A percentile compares a stretch with the other conserved stretches of the same genome.
Evolutionary conservation across 2,888 invertebrate genomes (phyloP).

Genomic region (Chalcosyrphus nemorum): DNA sequence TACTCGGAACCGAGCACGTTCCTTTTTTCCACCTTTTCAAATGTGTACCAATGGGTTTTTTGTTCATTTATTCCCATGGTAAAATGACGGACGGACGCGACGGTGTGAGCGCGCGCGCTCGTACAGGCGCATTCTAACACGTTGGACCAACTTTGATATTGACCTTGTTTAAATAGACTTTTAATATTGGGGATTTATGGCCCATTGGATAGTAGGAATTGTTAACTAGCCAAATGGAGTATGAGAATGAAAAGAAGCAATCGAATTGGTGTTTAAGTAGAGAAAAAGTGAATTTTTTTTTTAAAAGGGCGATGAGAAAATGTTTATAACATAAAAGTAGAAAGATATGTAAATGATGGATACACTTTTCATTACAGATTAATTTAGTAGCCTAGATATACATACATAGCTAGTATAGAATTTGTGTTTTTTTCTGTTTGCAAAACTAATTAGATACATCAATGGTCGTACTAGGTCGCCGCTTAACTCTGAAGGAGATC

Average conservation of each 20-base stretch:
- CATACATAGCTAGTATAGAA: too few relatives aligned
- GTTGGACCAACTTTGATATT: slow-evolving; percentile 79
- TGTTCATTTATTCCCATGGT: slow-evolving; percentile 53
- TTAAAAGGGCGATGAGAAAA: not conserved
- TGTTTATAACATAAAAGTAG: not conserved
- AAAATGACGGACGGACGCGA: not conserved
- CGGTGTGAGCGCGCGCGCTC: not conserved
- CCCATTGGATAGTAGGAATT: slow-evolving; percentile 38
- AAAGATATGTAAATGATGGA: not conserved
- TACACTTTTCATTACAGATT: not conserved
- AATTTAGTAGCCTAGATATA: not conserved
- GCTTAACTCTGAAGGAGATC: too few relatives aligned
- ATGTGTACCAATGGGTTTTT: slow-evolving; percentile 62
- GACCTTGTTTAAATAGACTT: slow-evolving; percentile 80
- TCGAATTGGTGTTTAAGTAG: slow-evolving; percentile 3
- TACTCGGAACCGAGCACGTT: slow-evolving; percentile 65
- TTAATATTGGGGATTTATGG: slow-evolving; percentile 59
- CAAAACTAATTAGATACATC: too few relatives aligned
- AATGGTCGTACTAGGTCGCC: too few relatives aligned
- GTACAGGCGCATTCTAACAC: slow-evolving; percentile 76
- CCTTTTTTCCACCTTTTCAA: slow-evolving; percentile 45
- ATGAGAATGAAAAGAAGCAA: slow-evolving; percentile 26
- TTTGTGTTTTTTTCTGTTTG: too few relatives aligned
- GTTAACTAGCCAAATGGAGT: slow-evolving; percentile 33
- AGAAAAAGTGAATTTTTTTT: not conserved